A percentile compares a stretch with the other conserved stretches of the same genome.
Evolutionary conservation across 2,888 invertebrate species (phyloP).

Genomic region (Blera fallax): DNA sequence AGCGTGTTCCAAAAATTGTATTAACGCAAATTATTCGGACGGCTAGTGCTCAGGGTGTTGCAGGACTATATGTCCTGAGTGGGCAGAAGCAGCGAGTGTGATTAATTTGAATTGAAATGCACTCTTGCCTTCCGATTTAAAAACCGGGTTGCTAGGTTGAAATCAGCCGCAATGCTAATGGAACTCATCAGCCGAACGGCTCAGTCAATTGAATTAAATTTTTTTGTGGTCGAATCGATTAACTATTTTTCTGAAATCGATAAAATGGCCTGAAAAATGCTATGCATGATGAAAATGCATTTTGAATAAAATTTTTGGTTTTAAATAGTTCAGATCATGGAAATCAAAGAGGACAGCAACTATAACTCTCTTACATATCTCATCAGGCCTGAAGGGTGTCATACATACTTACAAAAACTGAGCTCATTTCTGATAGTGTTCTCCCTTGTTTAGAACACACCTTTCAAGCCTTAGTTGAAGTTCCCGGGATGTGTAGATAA

Average conservation of each 20-base stretch:
- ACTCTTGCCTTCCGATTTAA: conserved; percentile 38
- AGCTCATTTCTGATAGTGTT: too few relatives aligned
- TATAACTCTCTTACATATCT: too few relatives aligned
- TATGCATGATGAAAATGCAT: too few relatives aligned
- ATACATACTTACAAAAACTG: too few relatives aligned
- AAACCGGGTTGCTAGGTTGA: conserved; percentile 43
- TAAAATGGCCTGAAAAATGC: background rate
- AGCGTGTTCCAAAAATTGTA: conserved; percentile 64
- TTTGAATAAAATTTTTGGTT: too few relatives aligned
- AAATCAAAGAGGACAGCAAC: too few relatives aligned
- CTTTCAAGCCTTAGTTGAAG: too few relatives aligned
- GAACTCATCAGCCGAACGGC: conserved; percentile 57
- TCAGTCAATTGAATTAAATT: conserved; percentile 69
- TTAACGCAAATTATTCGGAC: conserved; percentile 69
- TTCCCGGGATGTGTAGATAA: too few relatives aligned
- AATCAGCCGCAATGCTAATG: conserved; percentile 50
- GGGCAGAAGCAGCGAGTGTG: conserved; percentile 42
- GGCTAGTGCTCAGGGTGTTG: conserved; percentile 24
- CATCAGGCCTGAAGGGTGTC: too few relatives aligned
- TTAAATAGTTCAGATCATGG: too few relatives aligned
- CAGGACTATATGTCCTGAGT: conserved; percentile 11
- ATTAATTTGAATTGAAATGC: conserved; percentile 66
- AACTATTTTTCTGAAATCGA: conserved; percentile 39
- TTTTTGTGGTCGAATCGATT: conserved; percentile 64
- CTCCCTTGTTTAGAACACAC: too few relatives aligned